Evolutionary conservation across 37 sponge, comb jelly and placozoan genomes (phyloP).

Genomic region (Beroe ovata): DNA sequence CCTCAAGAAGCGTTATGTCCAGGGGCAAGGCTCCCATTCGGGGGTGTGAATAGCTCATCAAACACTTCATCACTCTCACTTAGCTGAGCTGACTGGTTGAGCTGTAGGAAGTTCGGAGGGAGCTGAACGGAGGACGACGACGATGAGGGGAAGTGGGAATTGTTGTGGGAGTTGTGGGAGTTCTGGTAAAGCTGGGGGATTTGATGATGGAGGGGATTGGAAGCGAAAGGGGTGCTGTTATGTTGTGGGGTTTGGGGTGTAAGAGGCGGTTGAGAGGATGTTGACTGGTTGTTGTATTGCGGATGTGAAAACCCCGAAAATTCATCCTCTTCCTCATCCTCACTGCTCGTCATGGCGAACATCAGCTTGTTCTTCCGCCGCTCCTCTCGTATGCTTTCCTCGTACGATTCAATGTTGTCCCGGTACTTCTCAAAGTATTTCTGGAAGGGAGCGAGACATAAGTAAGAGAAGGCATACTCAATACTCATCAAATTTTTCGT

Average conservation of each 20-base stretch:
- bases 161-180: not conserved
- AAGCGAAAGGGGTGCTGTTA: not conserved
- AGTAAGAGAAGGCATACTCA: too few species aligned
- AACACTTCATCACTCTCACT: not conserved
- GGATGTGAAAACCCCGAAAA: not conserved
- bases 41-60: not conserved
- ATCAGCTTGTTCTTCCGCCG: conserved; percentile 36
- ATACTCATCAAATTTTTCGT: too few species aligned
- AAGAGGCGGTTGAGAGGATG: not conserved
- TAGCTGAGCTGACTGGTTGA: not conserved
- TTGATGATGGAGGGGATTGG: not conserved
- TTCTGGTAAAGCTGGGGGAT: not conserved
- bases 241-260: not conserved
- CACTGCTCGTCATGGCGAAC: conserved; percentile 65
- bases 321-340: conserved; percentile 35
- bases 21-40: not conserved
- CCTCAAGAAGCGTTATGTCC: too few species aligned
- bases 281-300: not conserved
- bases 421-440: conserved; percentile 66
- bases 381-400: conserved; percentile 54
- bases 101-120: not conserved
- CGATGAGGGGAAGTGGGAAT: not conserved
- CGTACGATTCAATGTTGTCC: conserved; percentile 51
- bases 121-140: not conserved
- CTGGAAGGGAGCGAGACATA: not conserved